Evolutionary conservation across 2,888 invertebrate genomes (phyloP), one percentile per base, ranked within the genome.

Genomic region (Coenonympha arcania): DNA sequence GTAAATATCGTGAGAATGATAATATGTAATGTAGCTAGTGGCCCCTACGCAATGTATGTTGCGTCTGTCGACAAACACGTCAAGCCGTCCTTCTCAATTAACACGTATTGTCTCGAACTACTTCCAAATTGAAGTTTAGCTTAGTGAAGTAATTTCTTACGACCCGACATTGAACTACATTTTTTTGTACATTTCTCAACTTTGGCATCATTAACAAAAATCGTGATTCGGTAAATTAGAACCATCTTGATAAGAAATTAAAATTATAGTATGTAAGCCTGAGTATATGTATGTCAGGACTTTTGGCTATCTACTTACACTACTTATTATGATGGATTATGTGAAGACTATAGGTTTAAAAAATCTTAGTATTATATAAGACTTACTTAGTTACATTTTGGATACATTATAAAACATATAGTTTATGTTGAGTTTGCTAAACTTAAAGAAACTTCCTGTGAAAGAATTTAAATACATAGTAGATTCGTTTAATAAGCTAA

Each of bases 81-180:
- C 9, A 15, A 9, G 16, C 6, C 42, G 34, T 20, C 52, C 48
- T 52, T 36, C 36, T 13, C 30, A 26, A 28, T 33, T 48, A 39
- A 45, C n/a, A 20, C 26, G 22, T 39, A 52, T 52, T 52, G 48
- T 52, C 36, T 48, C 36, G 30, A 36, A 6, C 9, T 30, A 22
- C 1, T 31, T 40, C 20, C 24, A 22, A 44, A 34, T 20, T 5
- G 11, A n/a, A 36, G 9, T 18, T 28, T 28, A 28, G 9, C 11
- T 28, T 28, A 28, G 22, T 44, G 39, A 37, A 48, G 48, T 51
- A 48, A 54, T 41, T 37, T n/a, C n/a, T n/a, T n/a, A n/a, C n/a
- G n/a, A 44, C n/a, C 26, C 34, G 57, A 54, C 56, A 54, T 56
- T 54, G 57, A 47, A 39, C 56, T 41, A 52, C 42, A 43, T 46